Conservation (phyloP, 2,113 vertebrate genomes). For the Phrynosoma platyrhinos region DNA sequence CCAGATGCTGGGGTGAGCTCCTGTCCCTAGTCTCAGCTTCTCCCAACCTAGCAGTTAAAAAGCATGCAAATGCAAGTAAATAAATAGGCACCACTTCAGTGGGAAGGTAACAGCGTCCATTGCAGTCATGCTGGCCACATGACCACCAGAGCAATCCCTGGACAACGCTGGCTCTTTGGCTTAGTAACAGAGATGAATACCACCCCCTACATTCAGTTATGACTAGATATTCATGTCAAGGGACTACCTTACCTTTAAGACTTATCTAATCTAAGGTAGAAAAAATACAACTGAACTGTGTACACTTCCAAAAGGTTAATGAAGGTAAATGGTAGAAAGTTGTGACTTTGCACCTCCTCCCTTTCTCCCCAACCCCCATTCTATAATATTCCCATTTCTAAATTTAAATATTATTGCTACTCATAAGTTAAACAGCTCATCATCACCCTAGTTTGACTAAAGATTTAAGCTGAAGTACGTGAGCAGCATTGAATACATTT, state of each 20-base stretch:
- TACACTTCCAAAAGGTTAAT: conserved; percentile 26
- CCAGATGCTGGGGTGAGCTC: too few species aligned
- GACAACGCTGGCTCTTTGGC: too few species aligned
- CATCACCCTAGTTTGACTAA: conserved; percentile 91
- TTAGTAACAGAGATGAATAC: too few species aligned
- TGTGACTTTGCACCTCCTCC: conserved; percentile 24
- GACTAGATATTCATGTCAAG: too few species aligned
- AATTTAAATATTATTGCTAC: conserved; percentile 78
- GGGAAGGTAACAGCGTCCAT: too few species aligned
- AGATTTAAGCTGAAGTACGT: conserved; percentile 93
- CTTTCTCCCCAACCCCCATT: conserved; percentile 47
- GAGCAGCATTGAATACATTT: conserved; percentile 86
- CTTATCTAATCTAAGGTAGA: conserved; percentile 24
- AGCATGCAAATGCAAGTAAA: too few species aligned
- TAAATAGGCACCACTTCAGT: too few species aligned
- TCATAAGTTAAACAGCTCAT: conserved; percentile 85
- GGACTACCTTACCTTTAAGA: not conserved
- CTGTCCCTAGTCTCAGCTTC: too few species aligned
- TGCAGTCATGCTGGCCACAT: too few species aligned
- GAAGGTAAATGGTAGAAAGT: conserved; percentile 45
- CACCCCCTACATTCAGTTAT: too few species aligned
- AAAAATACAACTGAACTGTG: not conserved
- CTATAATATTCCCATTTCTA: conserved; percentile 60
- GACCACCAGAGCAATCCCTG: too few species aligned
- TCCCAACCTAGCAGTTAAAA: too few species aligned